Evolutionary conservation across 2,888 invertebrate species (phyloP).

Genomic region (Orchesella flavescens): DNA sequence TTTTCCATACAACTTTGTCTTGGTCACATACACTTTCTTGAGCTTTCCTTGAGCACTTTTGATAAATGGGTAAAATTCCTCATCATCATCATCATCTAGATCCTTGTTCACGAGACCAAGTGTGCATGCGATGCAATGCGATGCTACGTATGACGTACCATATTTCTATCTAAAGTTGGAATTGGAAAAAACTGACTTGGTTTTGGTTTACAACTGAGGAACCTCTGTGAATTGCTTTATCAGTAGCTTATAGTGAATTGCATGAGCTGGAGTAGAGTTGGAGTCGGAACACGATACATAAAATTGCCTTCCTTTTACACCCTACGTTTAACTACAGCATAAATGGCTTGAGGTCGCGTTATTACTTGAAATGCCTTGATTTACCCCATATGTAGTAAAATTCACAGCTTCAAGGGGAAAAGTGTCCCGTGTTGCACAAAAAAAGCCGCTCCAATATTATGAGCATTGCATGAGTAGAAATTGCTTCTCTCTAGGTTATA

Average conservation of each 20-base stretch:
- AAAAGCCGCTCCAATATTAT: slow-evolving; percentile 42
- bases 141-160: too few species aligned
- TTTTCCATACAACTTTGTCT: neutral
- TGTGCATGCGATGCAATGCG: too few species aligned
- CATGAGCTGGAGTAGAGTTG: too few species aligned
- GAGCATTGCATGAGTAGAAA: neutral
- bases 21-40: neutral
- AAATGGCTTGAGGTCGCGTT: too few species aligned
- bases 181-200: too few species aligned
- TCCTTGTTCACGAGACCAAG: neutral
- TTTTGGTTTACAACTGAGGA: too few species aligned
- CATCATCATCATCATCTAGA: slow-evolving; percentile 11
- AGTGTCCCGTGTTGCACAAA: slow-evolving; percentile 58
- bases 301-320: too few species aligned
- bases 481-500: slow-evolving; percentile 28
- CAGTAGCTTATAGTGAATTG: too few species aligned
- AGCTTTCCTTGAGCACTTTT: neutral
- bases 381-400: slow-evolving; percentile 54
- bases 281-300: too few species aligned
- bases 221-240: too few species aligned
- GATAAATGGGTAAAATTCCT: slow-evolving; percentile 31
- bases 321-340: too few species aligned
- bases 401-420: slow-evolving; percentile 59
- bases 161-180: too few species aligned
- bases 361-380: slow-evolving; percentile 7